These are phyloP conservation scores for Sphinx pinastri DNA, from an alignment of 2,888 invertebrate species.

Conservation along the genomic window DNA sequence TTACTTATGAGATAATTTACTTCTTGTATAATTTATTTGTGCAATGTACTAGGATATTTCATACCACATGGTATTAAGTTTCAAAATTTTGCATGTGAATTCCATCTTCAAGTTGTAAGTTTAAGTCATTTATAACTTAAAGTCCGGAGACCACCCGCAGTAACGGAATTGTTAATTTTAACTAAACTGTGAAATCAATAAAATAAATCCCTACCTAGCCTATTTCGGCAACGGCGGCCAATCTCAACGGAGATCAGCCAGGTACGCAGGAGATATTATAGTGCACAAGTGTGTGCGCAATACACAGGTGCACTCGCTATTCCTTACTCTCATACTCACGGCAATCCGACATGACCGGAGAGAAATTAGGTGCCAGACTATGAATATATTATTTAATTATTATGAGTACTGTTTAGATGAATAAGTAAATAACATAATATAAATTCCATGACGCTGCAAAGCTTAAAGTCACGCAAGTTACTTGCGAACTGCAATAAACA, in stretches of 20 bases:
- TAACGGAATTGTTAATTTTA: not conserved
- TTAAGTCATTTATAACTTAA: constrained; percentile 26
- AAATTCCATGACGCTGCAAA: not conserved
- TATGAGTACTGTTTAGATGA: not conserved
- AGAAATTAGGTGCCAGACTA: too few species aligned
- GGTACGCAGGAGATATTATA: too few species aligned
- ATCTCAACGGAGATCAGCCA: too few species aligned
- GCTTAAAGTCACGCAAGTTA: not conserved
- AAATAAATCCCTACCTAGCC: too few species aligned
- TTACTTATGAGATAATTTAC: not conserved
- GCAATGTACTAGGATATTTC: not conserved
- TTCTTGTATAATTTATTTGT: not conserved
- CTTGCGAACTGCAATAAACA: not conserved
- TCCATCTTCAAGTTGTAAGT: constrained; percentile 22
- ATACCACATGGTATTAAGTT: constrained; percentile 20
- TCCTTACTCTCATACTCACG: too few species aligned
- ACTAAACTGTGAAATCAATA: too few species aligned
- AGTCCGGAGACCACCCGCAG: constrained; percentile 16
- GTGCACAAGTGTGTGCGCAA: too few species aligned
- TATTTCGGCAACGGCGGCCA: too few species aligned
- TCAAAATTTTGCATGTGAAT: constrained; percentile 25
- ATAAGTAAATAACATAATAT: not conserved
- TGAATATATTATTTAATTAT: not conserved
- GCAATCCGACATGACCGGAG: too few species aligned
- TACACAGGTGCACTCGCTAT: too few species aligned